Base-by-base conservation (phyloP, 2,888 invertebrate genomes). In the Andricus quercusramuli region DNA sequence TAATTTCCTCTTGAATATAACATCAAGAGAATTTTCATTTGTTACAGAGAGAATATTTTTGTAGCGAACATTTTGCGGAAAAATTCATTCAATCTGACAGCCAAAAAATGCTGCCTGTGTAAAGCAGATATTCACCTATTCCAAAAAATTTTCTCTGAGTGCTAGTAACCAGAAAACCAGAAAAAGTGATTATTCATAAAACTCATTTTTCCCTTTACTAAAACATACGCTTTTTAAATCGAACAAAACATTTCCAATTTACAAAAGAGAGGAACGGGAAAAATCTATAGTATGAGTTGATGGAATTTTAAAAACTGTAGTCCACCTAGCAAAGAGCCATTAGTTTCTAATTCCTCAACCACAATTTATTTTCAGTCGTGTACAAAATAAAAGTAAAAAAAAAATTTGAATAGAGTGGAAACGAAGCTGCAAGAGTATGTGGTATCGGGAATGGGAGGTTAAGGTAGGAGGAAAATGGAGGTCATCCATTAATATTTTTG, bases 401-500 rank as follows among this genome's bases (percentile, higher is more conserved):
- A 11, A 1, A 74, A 15, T 74, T 51, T 74, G 32, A 74, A 74
- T 74, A 68, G 68, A 68, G 68, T 68, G 74, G 74, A 74, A 74
- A 51, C 56, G 74, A 74, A 74, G 74, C 56, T 47, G 32, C 51
- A 74, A n/a, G 37, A 64, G 44, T 77, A 4, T 47, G 64, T 11
- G 44, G 67, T 68, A 68, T 29, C 9, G 29, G 22, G 78, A 59
- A 66, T 66, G 68, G 51, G 37, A 41, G 62, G 41, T 25, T 44
- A 41, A 25, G 77, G 62, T n/a, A 44, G 62, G 41, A 29, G 44
- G 77, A 62, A 84, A 84, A 82, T 81, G 83, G 81, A 74, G 81
- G 80, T 84, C 79, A 81, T 59, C 79, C 68, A 77, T 81, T 83
- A 84, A 84, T 82, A 83, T 83, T 83, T 84, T 84, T 82, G 83